A percentile compares a stretch with the other conserved stretches of the same genome.
Evolutionary conservation across 2,888 invertebrate species (phyloP).

Genomic region (Parnassius smintheus): DNA sequence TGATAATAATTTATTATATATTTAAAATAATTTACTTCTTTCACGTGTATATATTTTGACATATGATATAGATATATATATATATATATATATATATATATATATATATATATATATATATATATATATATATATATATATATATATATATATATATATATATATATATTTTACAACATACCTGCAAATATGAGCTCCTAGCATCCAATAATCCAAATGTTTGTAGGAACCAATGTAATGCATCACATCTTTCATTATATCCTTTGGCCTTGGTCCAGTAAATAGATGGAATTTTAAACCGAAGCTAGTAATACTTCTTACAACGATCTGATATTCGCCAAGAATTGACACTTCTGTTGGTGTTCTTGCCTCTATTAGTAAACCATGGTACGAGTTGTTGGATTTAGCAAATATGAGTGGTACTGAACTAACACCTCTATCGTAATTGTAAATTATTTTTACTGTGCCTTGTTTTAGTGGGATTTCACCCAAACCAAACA

Average conservation of each 20-base stretch:
- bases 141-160: too few relatives aligned
- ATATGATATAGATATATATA: too few relatives aligned
- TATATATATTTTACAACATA: constrained; percentile 29
- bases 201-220: constrained; percentile 68
- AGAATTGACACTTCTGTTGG: constrained; percentile 79
- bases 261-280: constrained; percentile 60
- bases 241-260: constrained; percentile 65
- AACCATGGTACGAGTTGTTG: constrained; percentile 78
- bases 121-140: too few relatives aligned
- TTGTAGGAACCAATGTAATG: constrained; percentile 44
- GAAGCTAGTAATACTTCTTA: constrained; percentile 77
- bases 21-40: too few relatives aligned
- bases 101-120: too few relatives aligned
- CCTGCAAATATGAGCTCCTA: constrained; percentile 71
- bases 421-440: constrained; percentile 61
- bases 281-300: constrained; percentile 67
- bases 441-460: constrained; percentile 72
- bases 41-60: too few relatives aligned
- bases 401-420: constrained; percentile 78
- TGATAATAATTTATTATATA: too few relatives aligned
- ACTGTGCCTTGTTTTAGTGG: constrained; percentile 53
- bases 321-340: constrained; percentile 74
- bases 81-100: too few relatives aligned
- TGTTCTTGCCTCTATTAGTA: constrained; percentile 73
- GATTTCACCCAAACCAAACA: constrained; percentile 81